Evolutionary conservation across 1,140 invertebrate genomes (phyloP), one percentile per base, ranked within the genome.

Genomic region (Wiebesia pumilae): DNA sequence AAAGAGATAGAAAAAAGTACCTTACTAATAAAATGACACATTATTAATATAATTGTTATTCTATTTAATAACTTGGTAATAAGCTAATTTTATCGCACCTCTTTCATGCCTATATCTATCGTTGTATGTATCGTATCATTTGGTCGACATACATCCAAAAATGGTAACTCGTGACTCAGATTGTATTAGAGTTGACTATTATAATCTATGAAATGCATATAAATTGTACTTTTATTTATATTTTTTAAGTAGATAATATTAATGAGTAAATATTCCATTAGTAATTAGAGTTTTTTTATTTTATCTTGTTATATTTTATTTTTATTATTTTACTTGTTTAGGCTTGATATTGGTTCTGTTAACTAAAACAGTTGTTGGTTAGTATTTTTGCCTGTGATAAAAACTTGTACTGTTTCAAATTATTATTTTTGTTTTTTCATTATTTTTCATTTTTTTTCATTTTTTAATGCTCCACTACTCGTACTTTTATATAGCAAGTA

Each of bases 401-500:
- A 51, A 16, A 33, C 24, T 12, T 51, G 2, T 47, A 51, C 43
- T 6, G 3, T 51, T 79, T 58, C 9, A 69, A 30, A 69, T 33
- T 73, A 3, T 24, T 73, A 2, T 83, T 87, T 80, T 21, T 43
- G 21, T 10, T 71, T 84, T 81, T 73, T 10, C 12, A 2, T 40
- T 33, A 84, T 87, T 87, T 83, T 1, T 65, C 54, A 80, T 87
- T 87, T 87, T 86, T 87, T 87, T 87, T 62, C 9, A 62, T 81
- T 87, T 87, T 87, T 87, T 78, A 81, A 83, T 87, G 86, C 86
- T 84, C 54, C 62, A 84, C 86, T 87, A 87, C 86, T 87, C 54
- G 86, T 87, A 87, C 86, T 87, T n/a, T 83, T 21, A 75, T 87
- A 87, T 84, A 84, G 58, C 24, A n/a, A 87, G 86, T 87, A 87